Evolutionary conservation across 2,888 invertebrate genomes (phyloP).

Genomic region (Lasioglossum villosulum): DNA sequence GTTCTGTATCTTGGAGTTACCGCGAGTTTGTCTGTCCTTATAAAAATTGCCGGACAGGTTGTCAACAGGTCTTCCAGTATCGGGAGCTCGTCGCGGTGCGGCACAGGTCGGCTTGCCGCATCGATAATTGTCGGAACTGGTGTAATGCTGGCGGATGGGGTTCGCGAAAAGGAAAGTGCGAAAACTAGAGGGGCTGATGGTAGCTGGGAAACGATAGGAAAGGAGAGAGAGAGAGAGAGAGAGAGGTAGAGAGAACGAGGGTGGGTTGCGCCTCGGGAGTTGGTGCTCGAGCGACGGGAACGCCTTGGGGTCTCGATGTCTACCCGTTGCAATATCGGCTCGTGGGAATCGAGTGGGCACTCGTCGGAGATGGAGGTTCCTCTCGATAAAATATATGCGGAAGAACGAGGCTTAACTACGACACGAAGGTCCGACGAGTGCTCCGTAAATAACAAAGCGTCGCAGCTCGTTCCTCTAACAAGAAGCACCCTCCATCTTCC

Average conservation of each 20-base stretch:
- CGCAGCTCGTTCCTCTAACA: constrained; percentile 14
- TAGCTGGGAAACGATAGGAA: background rate
- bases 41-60: background rate
- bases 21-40: no score
- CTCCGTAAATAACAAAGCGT: constrained; percentile 44
- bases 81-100: background rate
- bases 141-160: background rate
- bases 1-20: background rate
- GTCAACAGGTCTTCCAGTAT: background rate
- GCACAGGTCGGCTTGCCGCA: background rate
- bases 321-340: constrained; percentile 50
- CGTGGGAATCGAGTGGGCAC: constrained; percentile 45
- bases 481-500: background rate
- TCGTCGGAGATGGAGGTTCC: constrained; percentile 34
- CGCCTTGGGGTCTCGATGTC: constrained; percentile 42
- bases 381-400: constrained; percentile 52
- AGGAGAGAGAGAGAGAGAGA: no score
- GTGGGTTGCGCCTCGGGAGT: background rate
- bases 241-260: background rate
- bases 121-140: background rate
- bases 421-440: constrained; percentile 13
- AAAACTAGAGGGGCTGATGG: background rate
- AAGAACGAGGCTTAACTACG: constrained; percentile 37
- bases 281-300: constrained; percentile 17
- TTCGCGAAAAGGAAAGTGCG: background rate